These are phyloP conservation scores for Yponomeuta evonymella DNA, from an alignment of 2,888 invertebrate species.

Conservation along the genomic window DNA sequence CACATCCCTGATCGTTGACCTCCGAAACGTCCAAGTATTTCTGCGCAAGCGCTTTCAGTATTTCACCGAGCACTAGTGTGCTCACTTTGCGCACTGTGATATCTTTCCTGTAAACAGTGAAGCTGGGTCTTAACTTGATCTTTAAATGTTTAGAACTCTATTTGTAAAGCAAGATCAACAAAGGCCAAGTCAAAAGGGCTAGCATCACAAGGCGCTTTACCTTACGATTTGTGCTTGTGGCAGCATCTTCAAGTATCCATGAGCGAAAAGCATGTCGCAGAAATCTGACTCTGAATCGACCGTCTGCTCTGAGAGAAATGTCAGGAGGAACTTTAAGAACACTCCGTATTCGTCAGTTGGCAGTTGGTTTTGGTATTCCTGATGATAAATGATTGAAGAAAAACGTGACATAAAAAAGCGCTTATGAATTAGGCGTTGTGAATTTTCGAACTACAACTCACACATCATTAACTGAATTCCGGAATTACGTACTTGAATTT, in stretches of 20 bases:
- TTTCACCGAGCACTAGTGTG: slow-evolving; percentile 56
- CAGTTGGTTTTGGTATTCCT: slow-evolving; percentile 55
- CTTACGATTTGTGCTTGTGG: slow-evolving; percentile 54
- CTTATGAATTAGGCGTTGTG: too few relatives aligned
- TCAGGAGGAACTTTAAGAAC: slow-evolving; percentile 51
- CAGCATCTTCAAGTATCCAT: slow-evolving; percentile 52
- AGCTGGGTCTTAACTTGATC: too few relatives aligned
- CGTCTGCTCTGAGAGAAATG: slow-evolving; percentile 41
- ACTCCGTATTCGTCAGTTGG: slow-evolving; percentile 52
- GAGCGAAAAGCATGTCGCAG: slow-evolving; percentile 52
- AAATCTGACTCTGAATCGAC: slow-evolving; percentile 40
- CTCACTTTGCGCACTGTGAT: slow-evolving; percentile 51
- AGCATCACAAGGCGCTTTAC: slow-evolving; percentile 27
- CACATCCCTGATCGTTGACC: slow-evolving; percentile 31
- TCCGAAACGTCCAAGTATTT: slow-evolving; percentile 46
- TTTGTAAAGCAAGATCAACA: too few relatives aligned
- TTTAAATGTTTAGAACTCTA: too few relatives aligned
- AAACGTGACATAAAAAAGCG: not conserved
- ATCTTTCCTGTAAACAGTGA: slow-evolving; percentile 42
- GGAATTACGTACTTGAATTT: too few relatives aligned
- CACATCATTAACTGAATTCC: too few relatives aligned
- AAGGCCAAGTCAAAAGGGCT: too few relatives aligned
- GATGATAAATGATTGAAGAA: slow-evolving; percentile 4
- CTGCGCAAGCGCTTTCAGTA: slow-evolving; percentile 51
- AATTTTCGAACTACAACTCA: too few relatives aligned